Percentiles rank a stretch among this genome's conserved stretches.
These are phyloP conservation scores for Eutrigla gurnardus DNA, from an alignment of 2,797 vertebrate genomes.

Conservation along the genomic window DNA sequence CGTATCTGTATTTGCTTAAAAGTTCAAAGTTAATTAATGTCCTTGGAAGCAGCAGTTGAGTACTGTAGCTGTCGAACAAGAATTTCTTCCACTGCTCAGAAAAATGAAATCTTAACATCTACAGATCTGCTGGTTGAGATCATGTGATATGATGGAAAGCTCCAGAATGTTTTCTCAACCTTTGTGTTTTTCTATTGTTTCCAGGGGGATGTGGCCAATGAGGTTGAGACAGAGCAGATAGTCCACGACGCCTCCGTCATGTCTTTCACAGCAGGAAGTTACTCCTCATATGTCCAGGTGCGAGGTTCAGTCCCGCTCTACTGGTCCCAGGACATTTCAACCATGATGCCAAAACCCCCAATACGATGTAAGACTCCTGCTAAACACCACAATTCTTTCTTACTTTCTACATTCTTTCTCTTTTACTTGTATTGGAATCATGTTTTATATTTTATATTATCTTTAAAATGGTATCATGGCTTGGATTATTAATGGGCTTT, in stretches of 20 bases:
- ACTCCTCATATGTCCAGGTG: conserved; percentile 97
- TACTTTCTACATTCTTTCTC: background rate
- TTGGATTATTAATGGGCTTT: background rate
- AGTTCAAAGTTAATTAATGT: conserved; percentile 10
- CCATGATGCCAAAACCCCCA: conserved; percentile 99
- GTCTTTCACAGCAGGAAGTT: conserved; percentile 94
- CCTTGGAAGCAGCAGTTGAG: background rate
- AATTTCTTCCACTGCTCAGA: background rate
- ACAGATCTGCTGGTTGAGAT: background rate
- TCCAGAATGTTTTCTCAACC: background rate
- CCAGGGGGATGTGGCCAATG: conserved; percentile 97
- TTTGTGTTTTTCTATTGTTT: conserved; percentile 22
- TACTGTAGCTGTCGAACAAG: background rate
- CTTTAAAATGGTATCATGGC: background rate
- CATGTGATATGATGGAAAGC: background rate
- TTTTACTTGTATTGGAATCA: too few species aligned
- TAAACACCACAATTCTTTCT: background rate
- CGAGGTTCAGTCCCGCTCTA: conserved; percentile 97
- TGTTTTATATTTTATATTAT: background rate
- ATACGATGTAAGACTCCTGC: conserved; percentile 89
- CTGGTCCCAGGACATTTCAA: conserved; percentile 99
- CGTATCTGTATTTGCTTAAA: background rate
- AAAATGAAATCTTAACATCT: background rate
- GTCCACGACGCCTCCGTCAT: conserved; percentile 95
- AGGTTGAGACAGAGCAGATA: conserved; percentile 99